phyloP scores from a whole-genome alignment of 2,888 invertebrate genomes.

The Troides oblongomaculatus region DNA sequence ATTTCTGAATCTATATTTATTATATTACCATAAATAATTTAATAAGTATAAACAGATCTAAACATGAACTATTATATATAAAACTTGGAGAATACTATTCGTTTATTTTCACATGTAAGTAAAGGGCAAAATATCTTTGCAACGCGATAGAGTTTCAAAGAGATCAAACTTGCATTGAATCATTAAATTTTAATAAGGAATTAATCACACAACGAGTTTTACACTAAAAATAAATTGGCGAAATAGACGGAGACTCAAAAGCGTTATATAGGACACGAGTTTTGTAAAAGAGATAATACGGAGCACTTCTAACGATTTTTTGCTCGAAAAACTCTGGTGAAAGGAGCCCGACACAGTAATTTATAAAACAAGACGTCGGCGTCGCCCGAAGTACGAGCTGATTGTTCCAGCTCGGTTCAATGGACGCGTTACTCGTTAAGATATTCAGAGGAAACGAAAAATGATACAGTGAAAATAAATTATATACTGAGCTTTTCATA shows the following conservation, averaged over 20 bases:
- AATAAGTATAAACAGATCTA: too few species aligned
- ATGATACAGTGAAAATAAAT: constrained; percentile 21
- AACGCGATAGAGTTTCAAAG: too few species aligned
- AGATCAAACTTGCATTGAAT: too few species aligned
- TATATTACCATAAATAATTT: background rate
- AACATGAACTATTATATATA: too few species aligned
- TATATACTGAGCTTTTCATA: constrained; percentile 18
- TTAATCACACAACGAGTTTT: constrained; percentile 3
- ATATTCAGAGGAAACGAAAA: constrained; percentile 20
- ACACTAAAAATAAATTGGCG: constrained; percentile 17
- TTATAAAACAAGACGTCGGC: constrained; percentile 46
- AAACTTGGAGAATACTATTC: too few species aligned
- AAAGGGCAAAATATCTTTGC: too few species aligned
- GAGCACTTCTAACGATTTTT: constrained; percentile 49
- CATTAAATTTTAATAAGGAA: background rate
- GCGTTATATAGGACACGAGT: constrained; percentile 42
- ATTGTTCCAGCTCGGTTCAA: constrained; percentile 38
- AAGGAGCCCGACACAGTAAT: constrained; percentile 44
- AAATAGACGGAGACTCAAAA: constrained; percentile 27
- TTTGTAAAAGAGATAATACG: constrained; percentile 41
- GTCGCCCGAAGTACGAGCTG: constrained; percentile 35
- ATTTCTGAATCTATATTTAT: constrained; percentile 2
- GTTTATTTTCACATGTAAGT: too few species aligned
- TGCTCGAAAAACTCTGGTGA: constrained; percentile 46
- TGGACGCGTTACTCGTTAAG: constrained; percentile 31